A percentile compares a stretch with the other conserved stretches of the same genome.
Evolutionary conservation across 2,888 invertebrate species (phyloP).

Genomic region (Callosobruchus maculatus): DNA sequence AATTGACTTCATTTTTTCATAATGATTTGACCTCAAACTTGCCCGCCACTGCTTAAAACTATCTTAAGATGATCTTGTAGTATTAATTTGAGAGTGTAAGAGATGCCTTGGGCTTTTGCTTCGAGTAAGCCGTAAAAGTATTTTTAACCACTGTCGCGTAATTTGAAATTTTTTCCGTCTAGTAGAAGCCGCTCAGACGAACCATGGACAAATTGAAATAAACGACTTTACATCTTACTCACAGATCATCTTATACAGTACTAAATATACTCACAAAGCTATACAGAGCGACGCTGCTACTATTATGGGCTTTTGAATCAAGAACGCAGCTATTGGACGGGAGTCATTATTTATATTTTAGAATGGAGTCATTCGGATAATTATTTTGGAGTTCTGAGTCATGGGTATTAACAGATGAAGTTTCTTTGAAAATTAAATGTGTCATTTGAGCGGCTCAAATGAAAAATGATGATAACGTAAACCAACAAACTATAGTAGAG

Average conservation of each 20-base stretch:
- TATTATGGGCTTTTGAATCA: no score
- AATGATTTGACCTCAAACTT: no score
- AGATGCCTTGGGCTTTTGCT: background rate
- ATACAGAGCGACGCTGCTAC: background rate
- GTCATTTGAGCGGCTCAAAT: no score
- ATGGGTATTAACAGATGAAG: no score
- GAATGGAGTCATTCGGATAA: no score
- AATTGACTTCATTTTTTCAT: no score
- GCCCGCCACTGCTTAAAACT: background rate
- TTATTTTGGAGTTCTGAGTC: no score
- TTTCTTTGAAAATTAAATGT: no score
- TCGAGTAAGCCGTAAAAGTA: background rate
- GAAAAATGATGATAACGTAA: no score
- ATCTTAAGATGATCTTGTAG: background rate
- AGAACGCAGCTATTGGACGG: no score
- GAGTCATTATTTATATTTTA: no score
- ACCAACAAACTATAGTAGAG: no score
- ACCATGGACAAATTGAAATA: conserved; percentile 4
- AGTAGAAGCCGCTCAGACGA: background rate
- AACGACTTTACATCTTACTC: conserved; percentile 12
- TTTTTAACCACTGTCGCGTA: background rate
- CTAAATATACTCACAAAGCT: background rate
- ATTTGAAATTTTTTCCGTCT: background rate
- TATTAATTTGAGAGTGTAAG: background rate
- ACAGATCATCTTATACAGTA: conserved; percentile 3